phyloP scores from a whole-genome alignment of 2,888 invertebrate species.

The Digitonthophagus gazella region DNA sequence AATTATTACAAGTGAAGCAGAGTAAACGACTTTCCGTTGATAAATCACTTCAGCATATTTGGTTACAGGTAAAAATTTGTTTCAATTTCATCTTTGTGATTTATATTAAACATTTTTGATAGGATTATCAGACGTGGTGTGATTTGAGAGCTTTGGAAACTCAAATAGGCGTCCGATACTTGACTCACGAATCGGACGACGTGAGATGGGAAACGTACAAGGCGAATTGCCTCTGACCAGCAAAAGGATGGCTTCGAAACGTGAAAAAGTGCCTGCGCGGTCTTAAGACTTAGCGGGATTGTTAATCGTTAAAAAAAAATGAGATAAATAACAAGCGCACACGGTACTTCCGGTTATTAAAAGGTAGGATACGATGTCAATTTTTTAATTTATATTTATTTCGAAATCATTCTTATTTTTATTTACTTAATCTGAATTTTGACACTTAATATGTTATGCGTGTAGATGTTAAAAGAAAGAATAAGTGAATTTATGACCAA shows the following conservation, averaged over 20 bases:
- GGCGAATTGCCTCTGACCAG: slow-evolving; percentile 48
- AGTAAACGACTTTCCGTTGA: slow-evolving; percentile 94
- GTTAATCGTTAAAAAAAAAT: slow-evolving; percentile 17
- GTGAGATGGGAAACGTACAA: slow-evolving; percentile 73
- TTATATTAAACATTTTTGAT: slow-evolving; percentile 31
- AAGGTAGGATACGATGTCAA: background rate
- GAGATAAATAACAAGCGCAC: slow-evolving; percentile 8
- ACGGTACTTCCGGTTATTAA: slow-evolving; percentile 16
- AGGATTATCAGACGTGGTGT: slow-evolving; percentile 91
- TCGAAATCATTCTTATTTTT: too few species aligned
- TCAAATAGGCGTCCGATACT: slow-evolving; percentile 70
- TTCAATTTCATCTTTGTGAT: background rate
- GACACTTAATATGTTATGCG: too few species aligned
- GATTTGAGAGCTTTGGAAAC: slow-evolving; percentile 88
- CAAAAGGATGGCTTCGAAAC: slow-evolving; percentile 54
- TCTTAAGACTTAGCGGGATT: slow-evolving; percentile 41
- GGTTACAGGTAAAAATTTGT: slow-evolving; percentile 95
- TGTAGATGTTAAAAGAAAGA: too few species aligned
- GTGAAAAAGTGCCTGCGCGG: slow-evolving; percentile 50
- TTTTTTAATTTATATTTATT: background rate
- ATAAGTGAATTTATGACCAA: too few species aligned
- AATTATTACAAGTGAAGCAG: slow-evolving; percentile 94
- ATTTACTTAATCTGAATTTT: too few species aligned
- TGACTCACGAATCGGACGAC: slow-evolving; percentile 92
- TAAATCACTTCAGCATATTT: slow-evolving; percentile 90